Conservation (phyloP, 2,797 vertebrate genomes). For the Psittacula echo region DNA sequence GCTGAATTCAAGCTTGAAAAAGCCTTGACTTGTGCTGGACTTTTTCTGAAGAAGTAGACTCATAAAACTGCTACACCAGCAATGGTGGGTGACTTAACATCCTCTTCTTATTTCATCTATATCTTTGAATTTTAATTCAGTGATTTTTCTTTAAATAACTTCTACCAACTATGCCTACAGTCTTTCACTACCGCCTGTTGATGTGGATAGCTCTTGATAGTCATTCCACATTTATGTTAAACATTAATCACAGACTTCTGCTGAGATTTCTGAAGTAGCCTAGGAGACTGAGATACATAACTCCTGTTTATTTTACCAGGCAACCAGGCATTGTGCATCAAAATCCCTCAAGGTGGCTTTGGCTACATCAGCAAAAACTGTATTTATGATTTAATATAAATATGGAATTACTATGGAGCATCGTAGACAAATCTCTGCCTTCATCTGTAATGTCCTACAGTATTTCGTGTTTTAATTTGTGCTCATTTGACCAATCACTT, state of each 20-base stretch:
- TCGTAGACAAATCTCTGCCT: not conserved
- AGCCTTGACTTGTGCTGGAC: not conserved
- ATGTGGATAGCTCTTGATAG: not conserved
- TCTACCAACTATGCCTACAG: not conserved
- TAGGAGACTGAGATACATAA: slow-evolving; percentile 45
- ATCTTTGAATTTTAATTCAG: not conserved
- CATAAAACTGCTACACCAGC: not conserved
- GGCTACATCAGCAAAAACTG: not conserved
- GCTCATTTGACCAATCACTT: not conserved
- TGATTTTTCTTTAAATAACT: slow-evolving; percentile 18
- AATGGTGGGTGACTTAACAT: not conserved
- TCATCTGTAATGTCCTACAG: not conserved
- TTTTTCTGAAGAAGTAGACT: not conserved
- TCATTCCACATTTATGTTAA: slow-evolving; percentile 33
- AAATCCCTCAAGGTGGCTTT: slow-evolving; percentile 35
- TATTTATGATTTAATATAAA: slow-evolving; percentile 58
- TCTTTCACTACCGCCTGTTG: not conserved
- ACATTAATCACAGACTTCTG: slow-evolving; percentile 48
- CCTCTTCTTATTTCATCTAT: not conserved
- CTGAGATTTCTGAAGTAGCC: slow-evolving; percentile 47
- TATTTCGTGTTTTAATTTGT: slow-evolving; percentile 17
- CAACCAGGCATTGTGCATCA: not conserved
- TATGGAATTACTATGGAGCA: slow-evolving; percentile 3
- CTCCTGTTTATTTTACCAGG: slow-evolving; percentile 42
- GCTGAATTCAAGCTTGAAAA: not conserved